Evolutionary conservation across 2,797 vertebrate genomes (phyloP).

Genomic region (Mus caroli): DNA sequence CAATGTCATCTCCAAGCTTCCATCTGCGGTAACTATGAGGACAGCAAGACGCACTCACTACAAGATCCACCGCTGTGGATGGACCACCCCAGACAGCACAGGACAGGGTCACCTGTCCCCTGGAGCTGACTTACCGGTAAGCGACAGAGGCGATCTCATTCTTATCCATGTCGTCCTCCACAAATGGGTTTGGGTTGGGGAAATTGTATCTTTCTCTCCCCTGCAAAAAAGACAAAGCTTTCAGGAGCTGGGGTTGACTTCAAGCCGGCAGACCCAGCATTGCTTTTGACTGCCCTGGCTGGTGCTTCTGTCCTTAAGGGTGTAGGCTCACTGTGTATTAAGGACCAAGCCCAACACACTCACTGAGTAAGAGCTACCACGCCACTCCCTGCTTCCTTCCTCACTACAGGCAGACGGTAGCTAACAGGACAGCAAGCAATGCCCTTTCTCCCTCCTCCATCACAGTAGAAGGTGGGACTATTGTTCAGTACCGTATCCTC

Average conservation of each 20-base stretch:
- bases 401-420: background rate
- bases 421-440: background rate
- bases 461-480: background rate
- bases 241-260: background rate
- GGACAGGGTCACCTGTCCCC: background rate
- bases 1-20: slow-evolving; percentile 99
- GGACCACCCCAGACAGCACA: background rate
- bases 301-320: background rate
- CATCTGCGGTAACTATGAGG: slow-evolving; percentile 95
- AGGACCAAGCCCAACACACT: background rate
- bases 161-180: slow-evolving; percentile 98
- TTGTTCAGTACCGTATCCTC: no score
- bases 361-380: rapidly evolving
- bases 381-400: background rate
- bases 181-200: slow-evolving; percentile 96
- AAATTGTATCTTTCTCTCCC: slow-evolving; percentile 97
- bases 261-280: background rate
- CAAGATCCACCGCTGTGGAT: rapidly evolving
- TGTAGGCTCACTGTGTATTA: background rate
- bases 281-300: background rate
- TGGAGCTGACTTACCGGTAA: slow-evolving; percentile 91
- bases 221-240: slow-evolving; percentile 84
- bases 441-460: background rate
- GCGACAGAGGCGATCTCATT: slow-evolving; percentile 98
- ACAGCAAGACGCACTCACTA: background rate